phyloP scores from a whole-genome alignment of 2,888 invertebrate genomes.

The Argyresthia albistria region DNA sequence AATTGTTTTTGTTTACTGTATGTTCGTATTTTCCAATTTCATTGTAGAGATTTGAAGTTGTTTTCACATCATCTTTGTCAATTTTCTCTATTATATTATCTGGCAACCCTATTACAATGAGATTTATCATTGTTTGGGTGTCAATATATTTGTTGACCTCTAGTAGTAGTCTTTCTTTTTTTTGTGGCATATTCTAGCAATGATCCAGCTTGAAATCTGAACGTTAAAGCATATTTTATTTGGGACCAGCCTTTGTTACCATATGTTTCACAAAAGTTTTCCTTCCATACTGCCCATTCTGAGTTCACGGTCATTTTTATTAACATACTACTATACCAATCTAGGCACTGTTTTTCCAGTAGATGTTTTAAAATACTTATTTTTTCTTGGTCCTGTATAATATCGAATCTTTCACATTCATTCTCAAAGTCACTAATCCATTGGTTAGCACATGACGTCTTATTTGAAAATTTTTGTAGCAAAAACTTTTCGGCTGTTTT shows the following conservation, averaged over 20 bases:
- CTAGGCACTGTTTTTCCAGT: constrained; percentile 3
- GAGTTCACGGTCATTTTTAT: background rate
- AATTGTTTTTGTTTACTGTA: background rate
- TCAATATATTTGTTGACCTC: background rate
- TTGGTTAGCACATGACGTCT: constrained; percentile 6
- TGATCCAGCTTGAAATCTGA: background rate
- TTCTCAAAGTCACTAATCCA: constrained; percentile 7
- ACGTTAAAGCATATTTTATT: background rate
- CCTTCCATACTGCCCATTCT: background rate
- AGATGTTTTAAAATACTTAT: constrained; percentile 6
- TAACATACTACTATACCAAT: background rate
- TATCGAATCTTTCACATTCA: constrained; percentile 6
- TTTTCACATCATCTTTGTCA: background rate
- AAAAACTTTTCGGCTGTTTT: constrained; percentile 5
- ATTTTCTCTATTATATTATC: background rate
- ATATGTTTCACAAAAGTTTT: background rate
- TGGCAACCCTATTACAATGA: background rate
- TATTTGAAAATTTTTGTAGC: constrained; percentile 7
- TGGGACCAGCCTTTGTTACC: background rate
- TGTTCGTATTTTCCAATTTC: background rate
- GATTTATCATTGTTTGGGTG: background rate
- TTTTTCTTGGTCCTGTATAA: constrained; percentile 4
- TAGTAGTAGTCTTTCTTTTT: background rate
- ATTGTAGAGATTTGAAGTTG: background rate
- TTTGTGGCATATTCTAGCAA: background rate